Evolutionary conservation across 2,113 vertebrate species (phyloP), one percentile per base, ranked within the genome.

Genomic region (Tenebrosternarchus preto): DNA sequence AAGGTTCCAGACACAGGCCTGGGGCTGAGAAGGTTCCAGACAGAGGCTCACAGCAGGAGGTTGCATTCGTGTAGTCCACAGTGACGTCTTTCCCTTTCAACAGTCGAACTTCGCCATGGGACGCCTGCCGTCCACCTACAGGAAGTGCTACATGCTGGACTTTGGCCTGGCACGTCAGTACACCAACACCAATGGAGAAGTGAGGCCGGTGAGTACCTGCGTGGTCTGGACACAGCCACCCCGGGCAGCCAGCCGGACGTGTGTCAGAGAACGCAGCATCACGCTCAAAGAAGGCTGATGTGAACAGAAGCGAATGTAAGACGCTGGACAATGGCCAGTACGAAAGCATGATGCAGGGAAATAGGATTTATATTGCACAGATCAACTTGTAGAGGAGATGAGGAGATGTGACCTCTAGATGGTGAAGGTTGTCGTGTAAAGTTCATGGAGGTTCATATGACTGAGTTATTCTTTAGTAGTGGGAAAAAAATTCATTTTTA

Each of bases 81-180:
- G 16, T 66, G 7, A 36, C 17, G n/a, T 33, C 5, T 33, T 76
- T 17, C 53, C 70, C 1, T 84, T 82, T 74, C 81, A 64, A 16
- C 89, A 99, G 98, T 99, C 98, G 0, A 99, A 99, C 89, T 99
- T 99, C 74, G 96, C 98, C 63, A 99, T 99, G 97, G 98, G 97
- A 55, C 94, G 97, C 11, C 94, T 99, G 64, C 98, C 98, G 56
- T 98, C 96, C 76, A 99, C 97, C 0, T 97, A 96, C 90, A 93
- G 96, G 79, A 99, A 99, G 91, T 99, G 98, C 90, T 99, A 96
- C 91, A 99, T 99, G 98, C 87, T 99, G 86, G 98, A 99, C 89
- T 99, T 99, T 2, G 98, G 98, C 66, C 92, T 99, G 87, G 98
- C 98, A 1, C 93, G 97, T 25, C 98, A 99, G 87, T 99, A 99